A percentile compares a stretch with the other conserved stretches of the same genome.
Evolutionary conservation across 1,140 invertebrate species (phyloP).

Genomic region (Drosophila rhopaloa): DNA sequence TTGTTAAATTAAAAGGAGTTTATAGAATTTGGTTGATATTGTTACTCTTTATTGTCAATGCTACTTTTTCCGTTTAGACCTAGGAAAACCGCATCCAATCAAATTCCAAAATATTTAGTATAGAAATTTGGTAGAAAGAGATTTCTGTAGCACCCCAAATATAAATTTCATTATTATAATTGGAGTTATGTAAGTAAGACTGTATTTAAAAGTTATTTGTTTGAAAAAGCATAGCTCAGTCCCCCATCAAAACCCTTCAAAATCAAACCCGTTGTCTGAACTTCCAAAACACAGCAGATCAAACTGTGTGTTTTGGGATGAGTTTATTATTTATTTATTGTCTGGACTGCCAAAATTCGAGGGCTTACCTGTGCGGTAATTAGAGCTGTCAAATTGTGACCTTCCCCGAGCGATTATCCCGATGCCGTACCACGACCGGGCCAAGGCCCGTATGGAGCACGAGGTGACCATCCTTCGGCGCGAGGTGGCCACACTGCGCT

Average conservation of each 20-base stretch:
- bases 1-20: too few relatives aligned
- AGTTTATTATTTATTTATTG: background rate
- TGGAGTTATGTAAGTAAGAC: too few relatives aligned
- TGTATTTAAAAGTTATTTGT: background rate
- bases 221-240: background rate
- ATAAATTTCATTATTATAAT: too few relatives aligned
- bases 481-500: slow-evolving; percentile 7
- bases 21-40: too few relatives aligned
- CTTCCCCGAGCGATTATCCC: background rate
- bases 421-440: slow-evolving; percentile 17
- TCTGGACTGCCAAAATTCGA: slow-evolving; percentile 7
- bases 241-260: background rate
- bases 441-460: slow-evolving; percentile 22
- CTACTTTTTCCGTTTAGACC: too few relatives aligned
- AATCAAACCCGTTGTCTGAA: background rate
- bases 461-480: slow-evolving; percentile 13
- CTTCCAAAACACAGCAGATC: background rate
- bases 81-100: too few relatives aligned
- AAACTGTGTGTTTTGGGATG: background rate
- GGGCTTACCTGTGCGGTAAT: background rate
- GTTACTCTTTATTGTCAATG: too few relatives aligned
- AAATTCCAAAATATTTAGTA: too few relatives aligned
- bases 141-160: too few relatives aligned
- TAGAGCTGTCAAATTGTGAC: background rate
- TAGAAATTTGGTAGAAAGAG: too few relatives aligned